A percentile compares a stretch with the other conserved stretches of the same genome.
Conservation (phyloP, 35 echinoderm and acorn worm species). For the Apostichopus parvimensis region DNA sequence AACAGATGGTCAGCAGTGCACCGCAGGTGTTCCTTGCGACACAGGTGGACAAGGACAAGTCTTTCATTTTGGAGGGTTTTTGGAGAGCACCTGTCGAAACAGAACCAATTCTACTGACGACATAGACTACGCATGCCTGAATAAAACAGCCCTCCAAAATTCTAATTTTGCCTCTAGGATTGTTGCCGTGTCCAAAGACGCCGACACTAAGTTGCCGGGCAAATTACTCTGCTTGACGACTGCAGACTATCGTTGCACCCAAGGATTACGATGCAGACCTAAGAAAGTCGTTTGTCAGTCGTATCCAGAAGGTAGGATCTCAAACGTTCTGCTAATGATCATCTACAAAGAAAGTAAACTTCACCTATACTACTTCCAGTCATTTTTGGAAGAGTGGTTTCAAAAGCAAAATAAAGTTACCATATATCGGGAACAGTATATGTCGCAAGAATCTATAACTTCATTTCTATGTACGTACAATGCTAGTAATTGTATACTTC, state of each 20-base stretch:
- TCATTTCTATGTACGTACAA: no score
- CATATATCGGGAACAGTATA: no score
- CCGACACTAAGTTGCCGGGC: background rate
- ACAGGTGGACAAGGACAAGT: background rate
- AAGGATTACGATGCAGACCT: background rate
- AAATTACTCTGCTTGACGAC: background rate
- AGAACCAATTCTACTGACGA: background rate
- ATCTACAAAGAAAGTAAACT: no score
- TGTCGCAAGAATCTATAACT: no score
- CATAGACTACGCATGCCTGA: background rate
- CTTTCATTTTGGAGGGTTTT: background rate
- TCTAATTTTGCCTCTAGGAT: background rate
- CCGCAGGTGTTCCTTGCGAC: background rate
- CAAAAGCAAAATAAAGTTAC: no score
- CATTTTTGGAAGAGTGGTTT: no score
- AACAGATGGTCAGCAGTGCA: background rate
- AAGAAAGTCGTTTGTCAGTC: background rate
- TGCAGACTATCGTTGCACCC: background rate
- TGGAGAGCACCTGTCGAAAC: background rate
- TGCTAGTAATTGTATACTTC: no score
- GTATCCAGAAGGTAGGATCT: background rate
- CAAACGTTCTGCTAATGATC: no score
- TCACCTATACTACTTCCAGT: no score
- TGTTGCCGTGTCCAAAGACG: background rate
- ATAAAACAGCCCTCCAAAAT: background rate